phyloP scores from a whole-genome alignment of 2,113 vertebrate genomes.

The Cottus gobio region DNA sequence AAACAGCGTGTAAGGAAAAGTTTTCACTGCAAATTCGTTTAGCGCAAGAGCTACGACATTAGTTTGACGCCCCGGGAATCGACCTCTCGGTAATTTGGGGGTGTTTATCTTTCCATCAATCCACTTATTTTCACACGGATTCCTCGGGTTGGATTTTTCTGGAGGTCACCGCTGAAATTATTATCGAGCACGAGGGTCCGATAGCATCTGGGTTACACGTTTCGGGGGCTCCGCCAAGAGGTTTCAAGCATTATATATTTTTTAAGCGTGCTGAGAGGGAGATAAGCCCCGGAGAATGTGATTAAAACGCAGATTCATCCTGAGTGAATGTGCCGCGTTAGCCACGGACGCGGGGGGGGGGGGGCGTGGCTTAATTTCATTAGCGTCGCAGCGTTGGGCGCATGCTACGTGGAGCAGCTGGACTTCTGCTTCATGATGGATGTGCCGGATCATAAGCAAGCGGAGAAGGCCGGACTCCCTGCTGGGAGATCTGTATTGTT shows the following conservation, averaged over 20 bases:
- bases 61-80: background rate
- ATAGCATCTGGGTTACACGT: conserved; percentile 39
- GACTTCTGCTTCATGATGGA: background rate
- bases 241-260: no score
- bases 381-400: background rate
- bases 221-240: background rate
- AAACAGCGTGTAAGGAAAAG: conserved; percentile 7
- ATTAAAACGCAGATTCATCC: conserved; percentile 28
- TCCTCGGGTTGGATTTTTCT: background rate
- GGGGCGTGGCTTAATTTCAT: conserved; percentile 36
- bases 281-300: conserved; percentile 45
- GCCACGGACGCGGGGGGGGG: conserved; percentile 7
- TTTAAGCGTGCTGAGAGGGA: background rate
- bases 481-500: background rate
- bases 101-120: background rate
- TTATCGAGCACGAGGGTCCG: conserved; percentile 22
- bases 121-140: conserved; percentile 12
- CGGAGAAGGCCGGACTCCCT: background rate
- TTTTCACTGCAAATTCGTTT: conserved; percentile 24
- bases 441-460: background rate
- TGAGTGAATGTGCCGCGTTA: conserved; percentile 10
- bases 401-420: background rate
- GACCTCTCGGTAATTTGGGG: background rate
- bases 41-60: background rate
- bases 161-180: conserved; percentile 48